These are phyloP conservation scores for Tauraco erythrolophus DNA, from an alignment of 2,113 vertebrate genomes.

Conservation along the genomic window DNA sequence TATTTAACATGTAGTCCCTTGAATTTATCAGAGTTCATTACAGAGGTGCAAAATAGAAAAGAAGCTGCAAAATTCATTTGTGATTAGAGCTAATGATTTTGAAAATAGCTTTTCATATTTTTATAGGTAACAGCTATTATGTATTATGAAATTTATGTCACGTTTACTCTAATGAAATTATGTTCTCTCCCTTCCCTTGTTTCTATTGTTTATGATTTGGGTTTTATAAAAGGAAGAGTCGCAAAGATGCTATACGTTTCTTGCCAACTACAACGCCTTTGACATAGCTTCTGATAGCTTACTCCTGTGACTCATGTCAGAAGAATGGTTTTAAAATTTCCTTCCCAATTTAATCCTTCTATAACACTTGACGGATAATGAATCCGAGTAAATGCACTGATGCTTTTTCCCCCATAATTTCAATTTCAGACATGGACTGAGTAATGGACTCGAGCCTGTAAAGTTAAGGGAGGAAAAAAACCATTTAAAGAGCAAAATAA, in stretches of 20 bases:
- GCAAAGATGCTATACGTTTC: constrained; percentile 27
- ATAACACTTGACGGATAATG: constrained; percentile 25
- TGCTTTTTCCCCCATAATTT: not conserved
- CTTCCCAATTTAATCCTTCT: constrained; percentile 35
- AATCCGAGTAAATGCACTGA: not conserved
- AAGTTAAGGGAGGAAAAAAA: not conserved
- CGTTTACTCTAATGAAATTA: constrained; percentile 60
- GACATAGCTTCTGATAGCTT: constrained; percentile 23
- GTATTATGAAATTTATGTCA: constrained; percentile 75
- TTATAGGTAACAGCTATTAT: constrained; percentile 62
- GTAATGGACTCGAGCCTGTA: not conserved
- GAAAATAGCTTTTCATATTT: constrained; percentile 71
- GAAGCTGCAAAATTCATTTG: constrained; percentile 72
- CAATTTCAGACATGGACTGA: not conserved
- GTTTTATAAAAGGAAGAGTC: constrained; percentile 17
- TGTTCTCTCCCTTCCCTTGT: constrained; percentile 34
- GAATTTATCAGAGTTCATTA: constrained; percentile 79
- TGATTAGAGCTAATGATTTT: constrained; percentile 77
- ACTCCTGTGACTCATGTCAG: constrained; percentile 45
- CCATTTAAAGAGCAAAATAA: not conserved
- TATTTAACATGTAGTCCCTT: constrained; percentile 80
- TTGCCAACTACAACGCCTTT: not conserved
- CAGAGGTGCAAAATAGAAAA: constrained; percentile 72
- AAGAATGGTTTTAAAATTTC: constrained; percentile 49
- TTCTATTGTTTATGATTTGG: constrained; percentile 62